Base-by-base conservation (phyloP, 2,797 vertebrate species). In the Myiotriccus ornatus region DNA sequence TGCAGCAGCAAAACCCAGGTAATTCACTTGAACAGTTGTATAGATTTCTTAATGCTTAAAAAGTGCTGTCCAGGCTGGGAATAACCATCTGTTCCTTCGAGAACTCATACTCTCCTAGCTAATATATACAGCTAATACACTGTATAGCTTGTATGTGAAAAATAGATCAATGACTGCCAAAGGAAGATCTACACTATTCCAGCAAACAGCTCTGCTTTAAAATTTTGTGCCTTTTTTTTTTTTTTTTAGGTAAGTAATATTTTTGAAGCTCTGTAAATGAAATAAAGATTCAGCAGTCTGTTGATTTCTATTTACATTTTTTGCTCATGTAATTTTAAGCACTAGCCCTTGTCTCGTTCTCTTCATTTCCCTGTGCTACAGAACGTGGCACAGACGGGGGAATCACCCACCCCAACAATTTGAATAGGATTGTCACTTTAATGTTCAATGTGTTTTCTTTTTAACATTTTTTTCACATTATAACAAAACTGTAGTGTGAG, bases 1-100 rank as follows among this genome's bases (percentile, higher is more conserved):
- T 32, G 43, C 88, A 81, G 63, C 39, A 77, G 86, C 46, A 75
- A 69, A 89, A 44, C 27, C 41, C 96, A 52, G 37, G 68, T 94
- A 79, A 90, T 95, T 93, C 50, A 43, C 82, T 63, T 70, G 87
- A 95, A 95, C 87, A 94, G 90, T 82, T 89, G 53, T 89, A 69
- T 81, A 56, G 95, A 95, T 91, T 93, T 96, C 95, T 95, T 94
- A 92, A 89, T 81, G 77, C 41, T 87, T 89, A 82, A 94, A 87
- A 95, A 94, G 79, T 87, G 79, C 34, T 53, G 82, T 80, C 91
- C 41, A 25, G 65, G 44, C 50, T 75, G 94, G 96, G 95, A 95
- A 89, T 62, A 89, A 79, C 67, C 14, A 80, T 93, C 90, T n/a
- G 86, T 32, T 94, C 92, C 94, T 79, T 71, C 12, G 94, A 96